Conservation (phyloP, 2,797 vertebrate genomes). For the Hirundo rustica region DNA sequence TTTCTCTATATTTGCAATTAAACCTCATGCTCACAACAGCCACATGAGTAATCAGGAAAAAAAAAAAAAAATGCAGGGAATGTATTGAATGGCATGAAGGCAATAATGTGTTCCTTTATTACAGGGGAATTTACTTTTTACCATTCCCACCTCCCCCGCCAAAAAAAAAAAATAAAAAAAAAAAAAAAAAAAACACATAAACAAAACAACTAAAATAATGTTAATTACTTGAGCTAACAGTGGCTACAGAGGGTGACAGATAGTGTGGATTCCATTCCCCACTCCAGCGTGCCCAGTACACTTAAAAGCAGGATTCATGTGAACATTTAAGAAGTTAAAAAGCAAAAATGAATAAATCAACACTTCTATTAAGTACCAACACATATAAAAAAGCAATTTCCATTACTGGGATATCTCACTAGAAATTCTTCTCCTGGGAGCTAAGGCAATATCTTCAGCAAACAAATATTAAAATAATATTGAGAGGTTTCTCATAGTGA, state of each 20-base stretch:
- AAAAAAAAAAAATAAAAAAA: background rate
- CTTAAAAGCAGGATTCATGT: background rate
- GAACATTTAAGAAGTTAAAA: background rate
- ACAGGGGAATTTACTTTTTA: background rate
- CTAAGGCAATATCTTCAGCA: background rate
- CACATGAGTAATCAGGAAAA: background rate
- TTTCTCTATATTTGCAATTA: background rate
- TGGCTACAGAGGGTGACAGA: background rate
- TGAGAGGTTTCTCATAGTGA: background rate
- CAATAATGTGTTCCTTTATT: background rate
- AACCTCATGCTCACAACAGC: background rate
- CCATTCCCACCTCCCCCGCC: rapidly evolving
- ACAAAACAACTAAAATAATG: background rate
- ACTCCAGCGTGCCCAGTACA: background rate
- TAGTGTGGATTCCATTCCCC: background rate
- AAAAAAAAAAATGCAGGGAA: background rate
- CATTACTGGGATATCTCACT: background rate
- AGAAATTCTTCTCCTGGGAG: background rate
- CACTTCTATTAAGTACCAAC: background rate
- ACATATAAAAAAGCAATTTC: background rate
- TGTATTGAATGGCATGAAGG: background rate
- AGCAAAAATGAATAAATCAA: background rate
- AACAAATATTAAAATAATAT: background rate
- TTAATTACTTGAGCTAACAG: background rate
- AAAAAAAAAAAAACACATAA: background rate